These are phyloP conservation scores for Bos javanicus DNA, from an alignment of 2,113 vertebrate genomes.

Conservation along the genomic window DNA sequence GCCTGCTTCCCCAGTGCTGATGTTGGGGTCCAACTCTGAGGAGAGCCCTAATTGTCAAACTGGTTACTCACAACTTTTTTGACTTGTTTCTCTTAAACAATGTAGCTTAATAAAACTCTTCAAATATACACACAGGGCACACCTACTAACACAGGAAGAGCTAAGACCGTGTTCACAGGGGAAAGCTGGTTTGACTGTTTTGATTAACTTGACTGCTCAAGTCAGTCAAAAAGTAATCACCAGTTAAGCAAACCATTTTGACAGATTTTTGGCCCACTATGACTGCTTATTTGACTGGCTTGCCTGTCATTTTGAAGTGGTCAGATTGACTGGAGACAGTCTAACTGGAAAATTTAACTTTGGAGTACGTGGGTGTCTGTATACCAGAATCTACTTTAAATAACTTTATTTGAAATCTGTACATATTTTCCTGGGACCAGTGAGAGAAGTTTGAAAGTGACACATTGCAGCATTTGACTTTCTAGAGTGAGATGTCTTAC, in stretches of 20 bases:
- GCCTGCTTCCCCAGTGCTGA: background rate
- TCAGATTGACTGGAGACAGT: conserved; percentile 68
- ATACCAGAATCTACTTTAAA: conserved; percentile 66
- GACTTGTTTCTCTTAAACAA: conserved; percentile 42
- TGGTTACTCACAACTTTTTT: background rate
- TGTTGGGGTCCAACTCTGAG: background rate
- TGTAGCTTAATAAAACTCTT: conserved; percentile 23
- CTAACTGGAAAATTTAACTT: conserved; percentile 56
- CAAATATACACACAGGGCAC: conserved; percentile 32
- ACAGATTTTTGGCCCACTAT: conserved; percentile 62
- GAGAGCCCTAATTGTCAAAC: conserved; percentile 1
- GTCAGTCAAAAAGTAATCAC: conserved; percentile 64
- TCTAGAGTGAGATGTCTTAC: conserved; percentile 51
- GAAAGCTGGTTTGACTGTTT: conserved; percentile 56
- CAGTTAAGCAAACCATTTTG: conserved; percentile 54
- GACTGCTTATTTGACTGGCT: conserved; percentile 62
- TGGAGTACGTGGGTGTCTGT: conserved; percentile 42
- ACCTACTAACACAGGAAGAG: background rate
- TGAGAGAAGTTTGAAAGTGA: conserved; percentile 58
- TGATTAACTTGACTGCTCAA: conserved; percentile 57
- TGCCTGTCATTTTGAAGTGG: conserved; percentile 64
- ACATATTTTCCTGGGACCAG: conserved; percentile 51
- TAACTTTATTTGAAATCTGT: conserved; percentile 64
- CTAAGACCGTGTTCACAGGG: background rate
- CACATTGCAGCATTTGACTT: conserved; percentile 53